Percentiles rank a stretch among this genome's conserved stretches.
Evolutionary conservation across 2,888 invertebrate genomes (phyloP).

Genomic region (Drosophila nr. medialis): DNA sequence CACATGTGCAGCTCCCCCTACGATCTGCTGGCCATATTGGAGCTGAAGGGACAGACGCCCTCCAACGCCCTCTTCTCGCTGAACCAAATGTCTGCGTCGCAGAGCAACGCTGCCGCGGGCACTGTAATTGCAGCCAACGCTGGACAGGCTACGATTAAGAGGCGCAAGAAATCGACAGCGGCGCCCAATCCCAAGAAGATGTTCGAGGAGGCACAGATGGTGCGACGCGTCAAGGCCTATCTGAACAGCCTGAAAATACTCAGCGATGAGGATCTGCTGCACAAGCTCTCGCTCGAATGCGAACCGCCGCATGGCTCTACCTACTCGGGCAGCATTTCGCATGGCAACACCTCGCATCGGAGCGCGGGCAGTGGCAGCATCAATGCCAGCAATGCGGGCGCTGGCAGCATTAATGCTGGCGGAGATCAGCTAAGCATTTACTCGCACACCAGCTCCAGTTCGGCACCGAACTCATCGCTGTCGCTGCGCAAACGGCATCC

Average conservation of each 20-base stretch:
- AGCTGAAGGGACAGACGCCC: constrained; percentile 93
- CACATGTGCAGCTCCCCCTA: constrained; percentile 98
- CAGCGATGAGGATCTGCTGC: constrained; percentile 95
- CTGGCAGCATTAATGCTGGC: constrained; percentile 72
- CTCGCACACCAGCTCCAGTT: constrained; percentile 84
- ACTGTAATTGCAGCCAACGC: constrained; percentile 84
- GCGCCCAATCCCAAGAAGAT: constrained; percentile 98
- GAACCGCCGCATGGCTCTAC: constrained; percentile 87
- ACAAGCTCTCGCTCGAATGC: constrained; percentile 95
- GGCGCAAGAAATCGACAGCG: constrained; percentile 94
- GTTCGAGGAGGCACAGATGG: constrained; percentile 99
- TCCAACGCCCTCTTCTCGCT: constrained; percentile 95
- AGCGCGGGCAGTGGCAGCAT: constrained; percentile 71
- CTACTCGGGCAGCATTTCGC: constrained; percentile 75
- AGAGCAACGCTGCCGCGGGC: constrained; percentile 83
- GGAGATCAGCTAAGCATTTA: constrained; percentile 86
- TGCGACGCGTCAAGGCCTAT: constrained; percentile 97
- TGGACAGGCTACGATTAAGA: constrained; percentile 94
- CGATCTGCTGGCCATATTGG: constrained; percentile 93
- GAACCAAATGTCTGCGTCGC: constrained; percentile 93
- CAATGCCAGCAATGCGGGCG: constrained; percentile 73
- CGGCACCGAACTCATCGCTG: constrained; percentile 85
- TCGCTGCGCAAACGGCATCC: constrained; percentile 92
- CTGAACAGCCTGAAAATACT: constrained; percentile 94
- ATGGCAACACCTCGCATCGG: constrained; percentile 68